Evolutionary conservation across 2,797 vertebrate species (phyloP), one percentile per base, ranked within the genome.

Genomic region (Eulemur rubriventer): DNA sequence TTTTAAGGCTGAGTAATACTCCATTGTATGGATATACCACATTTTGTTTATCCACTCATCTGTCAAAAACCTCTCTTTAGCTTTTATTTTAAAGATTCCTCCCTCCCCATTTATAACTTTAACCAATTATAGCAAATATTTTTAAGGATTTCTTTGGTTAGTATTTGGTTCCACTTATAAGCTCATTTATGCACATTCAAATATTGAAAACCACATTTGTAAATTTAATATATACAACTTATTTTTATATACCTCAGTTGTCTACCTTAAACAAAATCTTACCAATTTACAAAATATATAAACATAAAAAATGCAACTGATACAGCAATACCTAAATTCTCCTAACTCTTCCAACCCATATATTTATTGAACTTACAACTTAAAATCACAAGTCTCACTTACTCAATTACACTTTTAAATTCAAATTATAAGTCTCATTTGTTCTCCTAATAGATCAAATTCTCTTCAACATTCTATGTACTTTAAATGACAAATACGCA

Each of bases 341-440:
- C 55, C 41, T 67, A 50, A 90, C 28, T 94, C 59, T 87, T 57
- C 57, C 38, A 91, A 72, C 48, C 72, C 10, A 73, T 63, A 73
- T 46, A 91, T 65, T 72, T 86, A 80, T 91, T 26, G 80, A 86
- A 86, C 13, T 65, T 91, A 65, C 65, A 46, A 91, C 33, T 95
- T 80, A 91, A 73, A 90, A 75, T 87, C 57, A 48, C 67, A 87
- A 87, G 35, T 75, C 38, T 81, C 73, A 90, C 12, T 91, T 38
- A 63, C 12, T 91, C 73, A 95, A 48, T 87, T 65, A 57, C 0
- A 91, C 38, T 75, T 87, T 48, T 80, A 72, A 84, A 52, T 72
- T 55, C 2, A 30, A 95, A 67, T 73, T 75, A 43, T 52, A 82
- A 89, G 46, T 26, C 26, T 91, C 46, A 65, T 38, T 16, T 33